A percentile compares a stretch with the other conserved stretches of the same genome.
These are phyloP conservation scores for Bambusicola thoracicus DNA, from an alignment of 2,113 vertebrate species.

Conservation along the genomic window DNA sequence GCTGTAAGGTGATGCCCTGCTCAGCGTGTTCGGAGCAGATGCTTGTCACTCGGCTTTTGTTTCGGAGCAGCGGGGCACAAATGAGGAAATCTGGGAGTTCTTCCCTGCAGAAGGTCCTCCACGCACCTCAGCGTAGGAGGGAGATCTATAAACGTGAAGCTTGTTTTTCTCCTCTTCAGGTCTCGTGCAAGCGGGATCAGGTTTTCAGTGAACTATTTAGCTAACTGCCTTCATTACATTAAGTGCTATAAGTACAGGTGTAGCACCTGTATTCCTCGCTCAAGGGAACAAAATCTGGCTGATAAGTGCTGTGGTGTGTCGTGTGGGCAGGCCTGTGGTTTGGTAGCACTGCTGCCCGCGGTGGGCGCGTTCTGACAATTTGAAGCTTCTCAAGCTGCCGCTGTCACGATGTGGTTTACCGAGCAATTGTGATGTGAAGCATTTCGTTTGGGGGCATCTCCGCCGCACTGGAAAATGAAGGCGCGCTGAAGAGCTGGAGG, in stretches of 20 bases:
- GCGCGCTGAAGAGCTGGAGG: neutral
- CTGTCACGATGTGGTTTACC: neutral
- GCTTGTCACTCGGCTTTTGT: neutral
- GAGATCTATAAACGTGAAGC: neutral
- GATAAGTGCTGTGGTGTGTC: neutral
- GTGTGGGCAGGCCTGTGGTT: neutral
- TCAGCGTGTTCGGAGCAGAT: neutral
- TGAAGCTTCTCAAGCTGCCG: neutral
- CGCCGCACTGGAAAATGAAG: neutral
- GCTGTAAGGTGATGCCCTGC: neutral
- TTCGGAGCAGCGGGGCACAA: neutral
- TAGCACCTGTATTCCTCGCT: accelerated
- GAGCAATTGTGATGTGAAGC: neutral
- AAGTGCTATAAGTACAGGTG: neutral
- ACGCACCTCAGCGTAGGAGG: neutral
- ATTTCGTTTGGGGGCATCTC: neutral
- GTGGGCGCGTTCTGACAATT: accelerated
- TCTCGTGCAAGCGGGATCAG: neutral
- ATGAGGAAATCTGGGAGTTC: neutral
- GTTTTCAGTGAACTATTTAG: neutral
- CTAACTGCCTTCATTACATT: neutral
- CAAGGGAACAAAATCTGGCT: accelerated
- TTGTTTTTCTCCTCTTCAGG: neutral
- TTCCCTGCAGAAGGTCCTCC: neutral
- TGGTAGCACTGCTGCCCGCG: neutral